Conservation (phyloP, 2,888 invertebrate genomes). For the Mythimna impura region DNA sequence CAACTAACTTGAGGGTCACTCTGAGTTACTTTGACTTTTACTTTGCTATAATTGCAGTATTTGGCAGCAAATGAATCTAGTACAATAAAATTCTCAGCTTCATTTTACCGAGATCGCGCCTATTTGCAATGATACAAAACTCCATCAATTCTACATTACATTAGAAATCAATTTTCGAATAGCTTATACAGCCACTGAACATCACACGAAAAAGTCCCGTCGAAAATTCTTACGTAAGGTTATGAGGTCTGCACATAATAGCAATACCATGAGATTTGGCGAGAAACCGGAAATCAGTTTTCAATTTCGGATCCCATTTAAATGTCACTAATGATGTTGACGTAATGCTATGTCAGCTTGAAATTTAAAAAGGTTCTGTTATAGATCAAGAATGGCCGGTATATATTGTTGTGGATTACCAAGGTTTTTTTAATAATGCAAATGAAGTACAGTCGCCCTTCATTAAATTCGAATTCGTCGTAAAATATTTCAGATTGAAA, state of each 20-base stretch:
- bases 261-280: conserved; percentile 1
- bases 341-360: background rate
- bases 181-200: too few species aligned
- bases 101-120: too few species aligned
- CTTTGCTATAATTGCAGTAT: too few species aligned
- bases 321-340: background rate
- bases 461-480: too few species aligned
- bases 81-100: too few species aligned
- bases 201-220: background rate
- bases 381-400: background rate
- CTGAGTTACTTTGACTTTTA: too few species aligned
- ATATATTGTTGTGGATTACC: background rate
- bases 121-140: too few species aligned
- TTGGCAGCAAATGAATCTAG: too few species aligned
- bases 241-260: conserved; percentile 2
- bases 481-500: too few species aligned
- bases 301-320: background rate
- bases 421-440: too few species aligned
- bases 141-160: background rate
- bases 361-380: background rate
- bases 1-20: too few species aligned
- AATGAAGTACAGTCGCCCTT: too few species aligned
- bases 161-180: background rate
- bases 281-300: conserved; percentile 2
- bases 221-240: background rate